Base-by-base conservation (phyloP, 2,797 vertebrate genomes). In the Serranus cabrilla region DNA sequence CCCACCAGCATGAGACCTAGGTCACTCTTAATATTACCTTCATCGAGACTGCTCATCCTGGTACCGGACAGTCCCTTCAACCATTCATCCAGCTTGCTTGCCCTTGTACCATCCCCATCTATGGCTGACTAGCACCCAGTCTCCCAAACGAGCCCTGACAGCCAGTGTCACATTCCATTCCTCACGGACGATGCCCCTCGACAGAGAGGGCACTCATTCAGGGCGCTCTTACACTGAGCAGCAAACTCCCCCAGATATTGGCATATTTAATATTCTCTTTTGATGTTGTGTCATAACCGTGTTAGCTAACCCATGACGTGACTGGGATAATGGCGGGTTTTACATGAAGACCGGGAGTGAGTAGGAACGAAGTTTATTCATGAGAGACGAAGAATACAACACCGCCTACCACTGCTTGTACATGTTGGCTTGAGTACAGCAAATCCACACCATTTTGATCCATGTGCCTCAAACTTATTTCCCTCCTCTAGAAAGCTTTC, bases 161-260 rank as follows among this genome's bases (percentile, higher is more conserved):
- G 83, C 80, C 67, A 50, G 77, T 86, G 91, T 92, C 92, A 81
- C 85, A 86, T 91, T 80, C 78, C 88, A 91, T 94, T 89, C 81
- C 84, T 92, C 86, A 92, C 79, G 84, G 90, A 78, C 72, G 60
- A 68, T 90, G 88, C 83, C 71, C 80, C 66, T 74, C 78, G 12
- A 91, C 89, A 91, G 87, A 90, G 83, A 84, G 76, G 83, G 87
- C 86, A 45, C 86, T 84, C 84, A 85, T 69, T 78, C 81, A 13
- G 75, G 65, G 66, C 76, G 31, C 79, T 86, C 84, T 56, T 52
- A 16, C 64, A 43, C 61, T 73, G 16, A 12, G 20, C 14, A 8
- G 45, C 39, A n/a, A 60, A 65, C 65, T 37, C 65, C 34, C 59
- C 57, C 80, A 47, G 59, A 69, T 85, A 79, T 81, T 82, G 85